Base-by-base conservation (phyloP, 1,140 invertebrate species). In the Magallana ariakensis region DNA sequence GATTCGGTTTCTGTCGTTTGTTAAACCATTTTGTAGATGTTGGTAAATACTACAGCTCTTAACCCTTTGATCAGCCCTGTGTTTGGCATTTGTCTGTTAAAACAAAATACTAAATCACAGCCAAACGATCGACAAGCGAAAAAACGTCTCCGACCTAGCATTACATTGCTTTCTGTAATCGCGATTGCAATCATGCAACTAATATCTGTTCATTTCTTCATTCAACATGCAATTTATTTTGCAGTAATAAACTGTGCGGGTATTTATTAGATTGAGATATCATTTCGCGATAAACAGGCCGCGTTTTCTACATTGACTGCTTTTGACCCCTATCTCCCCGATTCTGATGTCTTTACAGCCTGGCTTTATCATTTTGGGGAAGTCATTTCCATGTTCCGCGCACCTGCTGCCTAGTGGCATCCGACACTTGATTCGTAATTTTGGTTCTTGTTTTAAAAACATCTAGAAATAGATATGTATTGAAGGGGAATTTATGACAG, bases 141-240 rank as follows among this genome's bases (percentile, higher is more conserved):
- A 75, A 75, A 26, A 33, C 33, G 22, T 75, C 66, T 75, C 66
- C 66, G 66, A 13, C 66, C 22, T 22, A 26, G 66, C 19, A 75
- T 75, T 75, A 75, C 66, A 75, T 75, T 75, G 66, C 66, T 75
- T 75, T 26, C 66, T 75, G 66, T 26, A 75, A 75, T 75, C 66
- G 22, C 66, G 9, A 26, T 75, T 26, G 66, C 66, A 75, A 75
- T 75, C 66, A 75, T 75, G 66, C 66, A 75, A 75, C 66, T 75
- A 75, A 75, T 75, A 75, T 75, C 66, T 75, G 66, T 75, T 75
- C 22, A 75, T 75, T 84, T 84, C 83, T 66, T 84, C 83, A 84
- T 84, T 84, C 83, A 66, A 84, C 83, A 84, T 66, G 83, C 83
- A 84, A 84, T 84, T 84, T 84, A 84, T 84, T 84, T 75, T 75